These are phyloP conservation scores for Mormoops blainvillei DNA, from an alignment of 2,113 vertebrate genomes.

Conservation along the genomic window DNA sequence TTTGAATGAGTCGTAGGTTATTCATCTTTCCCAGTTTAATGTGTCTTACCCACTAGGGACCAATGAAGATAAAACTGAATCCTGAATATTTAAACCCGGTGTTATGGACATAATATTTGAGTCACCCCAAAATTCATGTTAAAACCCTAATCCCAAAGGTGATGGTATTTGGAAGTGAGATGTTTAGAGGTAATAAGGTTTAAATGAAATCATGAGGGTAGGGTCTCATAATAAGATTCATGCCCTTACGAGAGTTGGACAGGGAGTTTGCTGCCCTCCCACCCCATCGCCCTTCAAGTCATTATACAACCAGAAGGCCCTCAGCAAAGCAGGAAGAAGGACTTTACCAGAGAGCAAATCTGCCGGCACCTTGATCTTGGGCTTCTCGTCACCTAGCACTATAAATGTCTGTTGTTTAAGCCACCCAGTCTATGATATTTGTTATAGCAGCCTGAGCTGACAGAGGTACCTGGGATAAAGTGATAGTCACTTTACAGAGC, in stretches of 20 bases:
- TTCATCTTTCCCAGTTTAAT: neutral
- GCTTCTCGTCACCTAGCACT: neutral
- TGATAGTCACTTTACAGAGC: neutral
- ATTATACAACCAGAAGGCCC: neutral
- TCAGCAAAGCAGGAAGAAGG: neutral
- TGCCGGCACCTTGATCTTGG: neutral
- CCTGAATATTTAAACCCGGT: neutral
- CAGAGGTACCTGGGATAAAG: neutral
- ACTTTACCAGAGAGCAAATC: neutral
- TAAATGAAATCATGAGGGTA: neutral
- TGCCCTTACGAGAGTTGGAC: neutral
- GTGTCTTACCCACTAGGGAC: neutral
- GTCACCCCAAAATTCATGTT: neutral
- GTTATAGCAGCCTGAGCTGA: neutral
- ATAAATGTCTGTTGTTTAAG: neutral
- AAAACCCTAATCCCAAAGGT: neutral
- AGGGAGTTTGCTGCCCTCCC: no score
- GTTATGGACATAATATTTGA: neutral
- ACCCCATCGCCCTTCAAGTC: no score
- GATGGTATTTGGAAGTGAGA: neutral
- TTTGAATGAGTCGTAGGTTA: neutral
- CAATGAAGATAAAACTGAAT: neutral
- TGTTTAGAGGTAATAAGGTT: neutral
- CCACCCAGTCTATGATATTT: neutral
- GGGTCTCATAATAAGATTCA: neutral